Evolutionary conservation across 2,888 invertebrate species (phyloP).

Genomic region (Cacoxenus indagator): DNA sequence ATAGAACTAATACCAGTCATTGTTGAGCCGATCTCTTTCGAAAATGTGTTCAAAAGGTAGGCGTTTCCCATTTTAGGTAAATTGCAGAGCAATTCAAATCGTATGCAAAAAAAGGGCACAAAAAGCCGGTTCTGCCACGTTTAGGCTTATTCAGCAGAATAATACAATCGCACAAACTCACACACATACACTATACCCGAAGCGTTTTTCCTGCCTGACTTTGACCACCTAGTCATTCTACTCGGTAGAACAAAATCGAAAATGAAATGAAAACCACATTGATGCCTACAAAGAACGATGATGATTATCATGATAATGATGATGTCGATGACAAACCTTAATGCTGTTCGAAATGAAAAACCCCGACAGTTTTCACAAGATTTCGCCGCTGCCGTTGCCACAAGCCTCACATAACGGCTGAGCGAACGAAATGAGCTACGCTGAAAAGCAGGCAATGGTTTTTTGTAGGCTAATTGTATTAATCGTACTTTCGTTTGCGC

Average conservation of each 20-base stretch:
- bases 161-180: too few relatives aligned
- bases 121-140: conserved; percentile 42
- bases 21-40: too few relatives aligned
- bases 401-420: background rate
- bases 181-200: background rate
- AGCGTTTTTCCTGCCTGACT: background rate
- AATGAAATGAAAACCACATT: conserved; percentile 57
- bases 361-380: conserved; percentile 15
- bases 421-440: too few relatives aligned
- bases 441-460: background rate
- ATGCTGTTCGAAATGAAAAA: conserved; percentile 35
- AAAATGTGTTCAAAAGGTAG: conserved; percentile 43
- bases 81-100: conserved; percentile 46
- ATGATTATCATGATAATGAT: background rate
- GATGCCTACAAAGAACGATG: conserved; percentile 1
- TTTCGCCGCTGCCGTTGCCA: background rate
- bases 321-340: background rate
- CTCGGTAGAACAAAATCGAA: conserved; percentile 44
- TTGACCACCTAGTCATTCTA: background rate
- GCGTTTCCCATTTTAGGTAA: conserved; percentile 60
- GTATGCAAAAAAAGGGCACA: conserved; percentile 21
- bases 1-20: too few relatives aligned
- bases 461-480: background rate
- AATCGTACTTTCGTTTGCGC: background rate
- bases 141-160: conserved; percentile 52